Evolutionary conservation across 2,113 vertebrate species (phyloP), one percentile per base, ranked within the genome.

Genomic region (Microtus pennsylvanicus): DNA sequence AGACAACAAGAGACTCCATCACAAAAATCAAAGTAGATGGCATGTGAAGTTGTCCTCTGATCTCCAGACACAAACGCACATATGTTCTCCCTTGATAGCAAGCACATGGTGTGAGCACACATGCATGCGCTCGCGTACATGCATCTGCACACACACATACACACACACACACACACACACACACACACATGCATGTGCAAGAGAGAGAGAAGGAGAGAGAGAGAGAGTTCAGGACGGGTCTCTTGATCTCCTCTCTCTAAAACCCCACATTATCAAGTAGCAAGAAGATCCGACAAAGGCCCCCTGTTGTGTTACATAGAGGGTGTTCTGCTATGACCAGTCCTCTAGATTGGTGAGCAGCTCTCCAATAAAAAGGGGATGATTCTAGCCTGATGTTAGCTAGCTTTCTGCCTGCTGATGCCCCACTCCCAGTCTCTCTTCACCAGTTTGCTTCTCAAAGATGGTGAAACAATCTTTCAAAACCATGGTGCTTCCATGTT

Each of bases 381-480:
- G n/a, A 21, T 50, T 88, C 83, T 65, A 33, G 22, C 28, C 45
- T 78, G 7, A 42, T 80, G 55, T 47, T 33, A 50, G 55, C 11
- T 93, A 28, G n/a, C 89, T 69, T 38, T 92, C 80, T 87, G 24
- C 74, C 19, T 83, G 42, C 52, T 92, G 38, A 93, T 91, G 58
- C 4, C 35, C 42, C 14, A 72, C 22, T 2, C 26, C 35, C 28
- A 42, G 33, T 92, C 45, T 95, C 61, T 78, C 50, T 83, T 61
- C 70, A 77, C 38, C 13, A 83, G 26, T 82, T 80, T 87, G 24
- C 21, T 87, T 95, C 93, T 93, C 89, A 47, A 85, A 95, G 83
- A 70, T 87, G 70, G 12, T 42, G 8, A 80, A 94, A 6, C 55
- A 47, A 78, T 33, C 94, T 80, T 93, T 93, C 61, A 96, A 69